Evolutionary conservation across 2,113 vertebrate species (phyloP).

Genomic region (Anoura caudifer): DNA sequence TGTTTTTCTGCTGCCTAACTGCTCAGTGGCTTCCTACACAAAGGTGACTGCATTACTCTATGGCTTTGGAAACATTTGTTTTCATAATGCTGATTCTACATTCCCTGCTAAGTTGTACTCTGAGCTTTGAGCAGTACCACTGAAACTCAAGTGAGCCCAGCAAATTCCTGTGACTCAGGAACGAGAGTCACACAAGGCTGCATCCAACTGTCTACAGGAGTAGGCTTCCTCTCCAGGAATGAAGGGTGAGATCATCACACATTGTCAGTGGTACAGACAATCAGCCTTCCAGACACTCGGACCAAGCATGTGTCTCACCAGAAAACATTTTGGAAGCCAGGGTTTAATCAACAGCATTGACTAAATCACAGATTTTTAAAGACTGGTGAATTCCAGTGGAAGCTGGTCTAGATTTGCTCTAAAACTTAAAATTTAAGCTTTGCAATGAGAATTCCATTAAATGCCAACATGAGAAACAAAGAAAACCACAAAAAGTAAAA

Average conservation of each 20-base stretch:
- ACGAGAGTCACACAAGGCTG: not conserved
- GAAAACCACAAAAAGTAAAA: not conserved
- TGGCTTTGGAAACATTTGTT: not conserved
- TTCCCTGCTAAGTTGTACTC: conserved; percentile 22
- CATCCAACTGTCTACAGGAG: not conserved
- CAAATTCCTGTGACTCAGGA: not conserved
- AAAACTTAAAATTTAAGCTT: not conserved
- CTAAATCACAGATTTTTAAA: not conserved
- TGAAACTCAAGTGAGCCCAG: not conserved
- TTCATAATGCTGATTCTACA: not conserved
- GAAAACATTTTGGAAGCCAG: conserved; percentile 7
- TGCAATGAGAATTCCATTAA: not conserved
- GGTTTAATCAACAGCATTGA: conserved; percentile 26
- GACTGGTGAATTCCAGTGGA: not conserved
- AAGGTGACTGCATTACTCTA: not conserved
- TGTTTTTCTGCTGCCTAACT: not conserved
- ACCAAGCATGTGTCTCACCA: not conserved
- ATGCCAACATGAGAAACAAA: not conserved
- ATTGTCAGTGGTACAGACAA: not conserved
- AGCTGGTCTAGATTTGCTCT: not conserved
- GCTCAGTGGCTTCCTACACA: not conserved
- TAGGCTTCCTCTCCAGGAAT: not conserved
- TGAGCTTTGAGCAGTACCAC: not conserved
- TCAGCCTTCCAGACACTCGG: not conserved
- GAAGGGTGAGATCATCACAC: not conserved